Evolutionary conservation across 2,113 vertebrate genomes (phyloP), one percentile per base, ranked within the genome.

Genomic region (Seriola quinqueradiata): DNA sequence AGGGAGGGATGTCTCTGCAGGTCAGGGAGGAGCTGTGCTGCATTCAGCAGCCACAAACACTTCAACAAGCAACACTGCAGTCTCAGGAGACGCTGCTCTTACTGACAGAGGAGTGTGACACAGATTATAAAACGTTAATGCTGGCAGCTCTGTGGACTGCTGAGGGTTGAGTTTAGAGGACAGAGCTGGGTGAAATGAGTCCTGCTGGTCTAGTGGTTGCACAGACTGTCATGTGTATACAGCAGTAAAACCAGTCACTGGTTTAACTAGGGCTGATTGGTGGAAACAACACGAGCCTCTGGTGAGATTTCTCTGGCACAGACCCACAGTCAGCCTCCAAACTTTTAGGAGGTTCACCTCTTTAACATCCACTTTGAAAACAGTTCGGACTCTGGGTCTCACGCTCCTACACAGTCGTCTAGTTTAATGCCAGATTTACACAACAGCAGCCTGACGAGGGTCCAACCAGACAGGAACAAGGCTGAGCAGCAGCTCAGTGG

Each of bases 31-130:
- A 70, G 77, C 23, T 44, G 7, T 55, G 19, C 59, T 19, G 66
- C 76, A 28, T 63, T 52, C 57, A 55, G 70, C 61, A 34, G 44
- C 42, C 21, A 23, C 40, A 50, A 19, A 59, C 65, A 69, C 10
- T 59, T 55, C 28, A 25, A 14, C 57, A 52, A 52, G 61, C 23
- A 57, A 46, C 23, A 69, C 64, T 55, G 63, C 55, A 46, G 64
- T 69, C 79, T 46, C 55, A 23, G 36, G 52, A 50, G 61, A 73
- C 1, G 25, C 48, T 52, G 65, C 25, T 34, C 36, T 48, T 36
- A 48, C 50, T 66, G 77, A 66, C 65, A 69, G 46, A 63, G 25
- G 36, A 69, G 46, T 60, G n/a, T 60, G 64, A 75, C 70, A 50
- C 5, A 44, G 64, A 69, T 75, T 54, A 75, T 36, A 23, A 68